Evolutionary conservation across 2,113 vertebrate species (phyloP), one percentile per base, ranked within the genome.

Genomic region (Euleptes europaea): DNA sequence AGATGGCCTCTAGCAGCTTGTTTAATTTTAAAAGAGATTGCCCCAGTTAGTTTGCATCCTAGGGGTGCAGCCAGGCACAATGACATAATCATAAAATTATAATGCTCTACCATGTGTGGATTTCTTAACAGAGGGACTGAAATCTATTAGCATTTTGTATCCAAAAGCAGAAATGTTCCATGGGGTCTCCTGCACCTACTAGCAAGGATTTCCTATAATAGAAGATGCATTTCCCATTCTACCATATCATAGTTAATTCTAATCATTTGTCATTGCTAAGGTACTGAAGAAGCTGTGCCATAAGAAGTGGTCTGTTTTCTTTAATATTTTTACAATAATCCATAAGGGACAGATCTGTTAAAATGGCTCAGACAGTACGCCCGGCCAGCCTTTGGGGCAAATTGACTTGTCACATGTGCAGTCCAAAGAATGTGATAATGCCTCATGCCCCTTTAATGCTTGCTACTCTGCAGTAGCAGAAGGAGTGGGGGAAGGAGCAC

Each of bases 151-250:
- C 5, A 42, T 76, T 86, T 87, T 3, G 1, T 80, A 15, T 90
- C 88, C 42, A 79, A 69, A 87, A 70, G 76, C 35, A 66, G 77
- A 78, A 35, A 63, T 84, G 21, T 33, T 57, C 75, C 57, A 70
- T 69, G 72, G 42, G 31, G 74, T 42, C 12, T 67, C 42, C 21
- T 51, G 35, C 17, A 72, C 51, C 44, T 47, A 19, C 38, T 69
- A 60, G 10, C 67, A 87, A 31, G 19, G 66, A 84, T 92, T 88
- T 92, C 73, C 75, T 85, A 76, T 40, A 89, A 89, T 60, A 63
- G 86, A 12, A 70, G 83, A 88, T 88, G 86, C 10, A 60, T 73
- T 28, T 63, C 19, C 40, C 60, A 28, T n/a, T 70, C 17, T 77
- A 72, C 35, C 38, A 69, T 60, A 82, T 69, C 31, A 47, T 60